A percentile compares a stretch with the other conserved stretches of the same genome.
Conservation (phyloP, 2,113 vertebrate genomes). For the Uria aalge region DNA sequence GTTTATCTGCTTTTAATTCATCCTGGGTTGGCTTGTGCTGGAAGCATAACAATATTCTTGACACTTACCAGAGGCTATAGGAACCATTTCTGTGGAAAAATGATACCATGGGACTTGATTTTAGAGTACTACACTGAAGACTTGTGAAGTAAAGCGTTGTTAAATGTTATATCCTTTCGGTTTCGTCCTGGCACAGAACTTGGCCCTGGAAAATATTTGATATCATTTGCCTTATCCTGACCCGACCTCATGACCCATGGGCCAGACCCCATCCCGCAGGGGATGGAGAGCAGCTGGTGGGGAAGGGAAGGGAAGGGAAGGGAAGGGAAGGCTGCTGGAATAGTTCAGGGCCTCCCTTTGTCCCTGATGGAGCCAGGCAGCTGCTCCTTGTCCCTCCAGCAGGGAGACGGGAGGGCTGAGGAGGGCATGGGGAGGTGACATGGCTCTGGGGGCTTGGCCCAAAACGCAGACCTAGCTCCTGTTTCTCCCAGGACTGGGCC, state of each 20-base stretch:
- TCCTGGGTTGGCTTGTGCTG: neutral
- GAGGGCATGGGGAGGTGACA: accelerated
- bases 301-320: no score
- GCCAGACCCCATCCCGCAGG: neutral
- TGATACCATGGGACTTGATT: neutral
- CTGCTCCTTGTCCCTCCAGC: neutral
- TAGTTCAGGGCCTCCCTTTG: accelerated
- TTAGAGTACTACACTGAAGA: neutral
- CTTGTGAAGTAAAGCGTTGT: neutral
- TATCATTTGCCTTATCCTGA: neutral
- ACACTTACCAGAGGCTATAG: neutral
- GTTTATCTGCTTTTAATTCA: neutral
- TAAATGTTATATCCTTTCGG: neutral
- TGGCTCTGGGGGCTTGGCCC: neutral
- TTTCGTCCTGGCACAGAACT: neutral
- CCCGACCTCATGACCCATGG: neutral
- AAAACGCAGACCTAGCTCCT: neutral
- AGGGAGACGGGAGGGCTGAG: accelerated
- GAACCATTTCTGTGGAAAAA: neutral
- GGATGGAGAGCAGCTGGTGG: no score
- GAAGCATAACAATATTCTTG: neutral
- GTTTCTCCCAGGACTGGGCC: neutral
- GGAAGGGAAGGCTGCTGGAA: no score
- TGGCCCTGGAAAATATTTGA: neutral
- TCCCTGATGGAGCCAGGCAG: neutral